Evolutionary conservation across 2,113 vertebrate species (phyloP).

Genomic region (Podilymbus podiceps): DNA sequence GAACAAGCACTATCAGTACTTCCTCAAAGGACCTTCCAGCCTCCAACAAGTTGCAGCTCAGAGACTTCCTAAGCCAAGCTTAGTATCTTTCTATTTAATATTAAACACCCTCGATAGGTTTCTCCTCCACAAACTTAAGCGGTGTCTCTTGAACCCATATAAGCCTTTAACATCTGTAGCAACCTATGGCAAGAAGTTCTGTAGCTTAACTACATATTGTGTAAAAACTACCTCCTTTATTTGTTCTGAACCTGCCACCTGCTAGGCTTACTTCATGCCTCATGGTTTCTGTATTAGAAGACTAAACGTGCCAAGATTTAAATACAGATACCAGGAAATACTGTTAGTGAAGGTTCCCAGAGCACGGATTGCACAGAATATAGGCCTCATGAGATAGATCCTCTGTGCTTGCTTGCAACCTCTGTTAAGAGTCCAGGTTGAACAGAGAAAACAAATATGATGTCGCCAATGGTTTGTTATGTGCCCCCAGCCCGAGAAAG

Average conservation of each 20-base stretch:
- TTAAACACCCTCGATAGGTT: background rate
- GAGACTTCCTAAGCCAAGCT: background rate
- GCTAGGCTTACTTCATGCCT: constrained; percentile 57
- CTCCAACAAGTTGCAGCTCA: background rate
- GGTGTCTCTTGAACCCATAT: background rate
- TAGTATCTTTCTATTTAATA: background rate
- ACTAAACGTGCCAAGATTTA: constrained; percentile 34
- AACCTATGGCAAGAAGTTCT: background rate
- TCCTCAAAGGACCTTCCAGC: background rate
- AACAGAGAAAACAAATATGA: background rate
- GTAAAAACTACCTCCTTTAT: background rate
- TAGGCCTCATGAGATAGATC: background rate
- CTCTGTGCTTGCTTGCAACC: background rate
- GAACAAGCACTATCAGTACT: background rate
- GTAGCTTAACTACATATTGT: background rate
- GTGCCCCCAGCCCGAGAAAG: background rate
- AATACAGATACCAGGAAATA: constrained; percentile 46
- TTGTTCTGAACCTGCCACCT: constrained; percentile 41
- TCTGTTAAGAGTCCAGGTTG: background rate
- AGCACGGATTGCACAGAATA: constrained; percentile 8
- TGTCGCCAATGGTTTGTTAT: background rate
- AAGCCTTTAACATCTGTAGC: background rate
- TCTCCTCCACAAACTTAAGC: background rate
- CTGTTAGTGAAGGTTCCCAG: constrained; percentile 24
- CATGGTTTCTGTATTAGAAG: constrained; percentile 27